Base-by-base conservation (phyloP, 2,888 invertebrate species). In the Magallana nippona region DNA sequence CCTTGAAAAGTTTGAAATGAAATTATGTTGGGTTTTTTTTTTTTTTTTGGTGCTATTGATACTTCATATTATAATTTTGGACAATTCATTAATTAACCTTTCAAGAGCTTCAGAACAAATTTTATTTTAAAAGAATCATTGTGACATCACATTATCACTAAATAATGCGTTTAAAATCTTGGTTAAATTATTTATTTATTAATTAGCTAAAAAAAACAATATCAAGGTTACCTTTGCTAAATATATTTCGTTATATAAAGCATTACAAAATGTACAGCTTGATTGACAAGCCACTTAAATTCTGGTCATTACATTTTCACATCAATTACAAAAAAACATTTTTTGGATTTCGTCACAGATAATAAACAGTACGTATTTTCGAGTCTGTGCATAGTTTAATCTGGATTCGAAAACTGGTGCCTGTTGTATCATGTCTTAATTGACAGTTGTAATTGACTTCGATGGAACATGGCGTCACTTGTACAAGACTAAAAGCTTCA, bases 391-490 rank as follows among this genome's bases (percentile, higher is more conserved):
- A 71, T 71, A 71, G 13, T 71, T 71, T 71, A 71, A 71, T 32
- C 22, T 27, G 27, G 32, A 71, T 71, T 32, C 27, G 15, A 71
- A 15, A 27, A 13, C 11, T 71, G 32, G 71, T 71, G 71, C 27
- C 27, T 27, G 32, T 13, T 27, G 27, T 22, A 27, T 27, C 44
- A 63, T 13, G 44, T 5, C 63, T 13, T 71, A 22, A 32, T 71
- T 71, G 71, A 71, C 71, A 27, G 71, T 27, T 71, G 22, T 71
- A 71, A 71, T 71, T 71, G 71, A 71, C 71, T 71, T 44, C 71
- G 11, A 15, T 11, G 27, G 71, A 71, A 71, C 71, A 5, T 71
- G 71, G 71, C 71, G 71, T 71, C 71, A 15, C 32, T 27, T 71
- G 71, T 32, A 71, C 27, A 71, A 10, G 32, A 27, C 22, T 71